phyloP scores from a whole-genome alignment of 2,113 vertebrate species.

The Rhinogobius similis region DNA sequence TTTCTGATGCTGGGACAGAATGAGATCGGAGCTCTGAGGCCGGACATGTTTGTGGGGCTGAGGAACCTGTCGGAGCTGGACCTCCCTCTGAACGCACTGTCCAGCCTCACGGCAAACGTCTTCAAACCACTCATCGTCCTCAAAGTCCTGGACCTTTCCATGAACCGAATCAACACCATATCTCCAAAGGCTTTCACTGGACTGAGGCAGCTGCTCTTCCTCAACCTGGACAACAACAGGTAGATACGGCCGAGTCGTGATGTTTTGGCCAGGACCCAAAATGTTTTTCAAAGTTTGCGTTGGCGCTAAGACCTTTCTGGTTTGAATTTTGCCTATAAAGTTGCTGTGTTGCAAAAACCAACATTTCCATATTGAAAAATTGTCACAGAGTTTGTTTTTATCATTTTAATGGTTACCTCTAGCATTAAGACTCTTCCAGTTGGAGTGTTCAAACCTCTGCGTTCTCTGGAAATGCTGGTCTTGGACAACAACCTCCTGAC shows the following conservation, averaged over 20 bases:
- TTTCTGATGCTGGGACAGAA: conserved; percentile 82
- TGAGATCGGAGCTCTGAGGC: conserved; percentile 66
- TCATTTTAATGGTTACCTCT: no score
- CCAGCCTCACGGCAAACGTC: conserved; percentile 60
- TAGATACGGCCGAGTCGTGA: not conserved
- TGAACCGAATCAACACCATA: conserved; percentile 76
- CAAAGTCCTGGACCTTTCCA: conserved; percentile 76
- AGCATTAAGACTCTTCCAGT: conserved; percentile 67
- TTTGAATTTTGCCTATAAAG: no score
- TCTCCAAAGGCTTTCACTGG: conserved; percentile 75
- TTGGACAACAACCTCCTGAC: conserved; percentile 78
- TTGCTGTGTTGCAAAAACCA: no score
- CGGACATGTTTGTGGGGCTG: conserved; percentile 74
- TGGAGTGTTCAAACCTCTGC: conserved; percentile 60
- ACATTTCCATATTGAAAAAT: no score
- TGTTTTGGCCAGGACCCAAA: no score
- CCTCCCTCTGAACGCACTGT: conserved; percentile 71
- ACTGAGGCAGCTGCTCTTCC: conserved; percentile 74
- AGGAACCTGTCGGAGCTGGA: conserved; percentile 79
- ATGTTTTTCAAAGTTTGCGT: no score
- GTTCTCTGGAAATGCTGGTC: conserved; percentile 76
- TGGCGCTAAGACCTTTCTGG: no score
- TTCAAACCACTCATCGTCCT: conserved; percentile 77
- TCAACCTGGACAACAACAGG: conserved; percentile 81
- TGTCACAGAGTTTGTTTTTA: no score